Evolutionary conservation across 2,888 invertebrate genomes (phyloP), one percentile per base, ranked within the genome.

Genomic region (Aleiodes testaceus): DNA sequence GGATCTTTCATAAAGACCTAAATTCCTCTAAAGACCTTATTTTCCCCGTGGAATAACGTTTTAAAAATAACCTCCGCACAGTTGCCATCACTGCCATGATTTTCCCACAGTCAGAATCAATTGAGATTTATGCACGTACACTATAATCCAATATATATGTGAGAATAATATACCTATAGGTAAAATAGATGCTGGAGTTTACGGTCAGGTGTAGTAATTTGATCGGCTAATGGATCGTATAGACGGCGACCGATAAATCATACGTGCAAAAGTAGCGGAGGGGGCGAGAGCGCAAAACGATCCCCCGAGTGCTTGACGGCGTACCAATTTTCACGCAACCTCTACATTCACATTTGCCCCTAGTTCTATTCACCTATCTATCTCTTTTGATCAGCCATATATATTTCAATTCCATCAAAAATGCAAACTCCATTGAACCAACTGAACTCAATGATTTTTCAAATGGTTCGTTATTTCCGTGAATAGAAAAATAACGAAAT

Each of bases 191-290:
- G 45, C 47, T 44, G 63, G 44, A 44, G 63, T 63, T 63, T 63
- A 44, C 63, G 63, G 45, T 44, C 63, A 63, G 63, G 63, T 63
- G 45, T 22, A 72, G 75, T 74, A 76, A 75, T 75, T 74, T 75
- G 75, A 69, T 69, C 70, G 70, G 75, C 73, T 78, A 77, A 77
- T 76, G 76, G 77, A 75, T 73, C 77, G 78, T 74, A 78, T 66
- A 53, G 53, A 66, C 69, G 75, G 70, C 70, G 74, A 68, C 74
- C 74, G 65, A 79, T 79, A 78, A 77, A 79, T 79, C 77, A 78
- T 63, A 45, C 63, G 22, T 47, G 59, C 12, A 42, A 59, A 59
- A 59, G 36, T 59, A 59, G 36, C 59, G 59, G 16, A 6, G 18
- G 36, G 36, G 59, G 36, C 18, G 68, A 44, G 61, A 42, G 55